phyloP scores from a whole-genome alignment of 2,113 vertebrate genomes.

The Accipiter cooperii region DNA sequence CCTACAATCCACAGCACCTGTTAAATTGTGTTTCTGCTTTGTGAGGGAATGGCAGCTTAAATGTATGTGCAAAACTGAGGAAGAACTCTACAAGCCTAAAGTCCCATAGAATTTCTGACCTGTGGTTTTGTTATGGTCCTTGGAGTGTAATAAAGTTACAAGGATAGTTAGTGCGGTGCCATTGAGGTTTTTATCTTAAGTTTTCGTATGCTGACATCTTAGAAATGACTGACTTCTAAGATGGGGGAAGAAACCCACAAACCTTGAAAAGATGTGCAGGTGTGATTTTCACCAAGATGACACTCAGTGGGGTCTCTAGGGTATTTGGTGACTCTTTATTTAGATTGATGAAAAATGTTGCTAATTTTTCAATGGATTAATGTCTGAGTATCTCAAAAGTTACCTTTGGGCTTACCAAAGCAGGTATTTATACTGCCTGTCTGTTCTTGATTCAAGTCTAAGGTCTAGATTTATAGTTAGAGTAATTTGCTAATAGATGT shows the following conservation, averaged over 20 bases:
- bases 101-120: neutral
- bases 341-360: neutral
- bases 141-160: neutral
- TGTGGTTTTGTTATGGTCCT: neutral
- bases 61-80: neutral
- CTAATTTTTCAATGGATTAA: neutral
- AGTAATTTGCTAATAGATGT: neutral
- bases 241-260: neutral
- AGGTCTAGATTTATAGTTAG: neutral
- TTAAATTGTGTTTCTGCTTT: neutral
- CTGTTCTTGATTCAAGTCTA: neutral
- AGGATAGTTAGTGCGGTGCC: neutral
- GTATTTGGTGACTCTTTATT: neutral
- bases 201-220: neutral
- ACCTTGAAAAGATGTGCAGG: neutral
- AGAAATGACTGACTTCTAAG: neutral
- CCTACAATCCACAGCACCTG: neutral
- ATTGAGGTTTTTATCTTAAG: neutral
- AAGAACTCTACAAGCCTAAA: neutral
- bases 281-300: neutral
- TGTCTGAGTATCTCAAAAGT: neutral
- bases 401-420: neutral
- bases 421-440: neutral
- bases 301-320: neutral
- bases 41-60: neutral